phyloP scores from a whole-genome alignment of 2,888 invertebrate species.

The Pseudanteris insignis region DNA sequence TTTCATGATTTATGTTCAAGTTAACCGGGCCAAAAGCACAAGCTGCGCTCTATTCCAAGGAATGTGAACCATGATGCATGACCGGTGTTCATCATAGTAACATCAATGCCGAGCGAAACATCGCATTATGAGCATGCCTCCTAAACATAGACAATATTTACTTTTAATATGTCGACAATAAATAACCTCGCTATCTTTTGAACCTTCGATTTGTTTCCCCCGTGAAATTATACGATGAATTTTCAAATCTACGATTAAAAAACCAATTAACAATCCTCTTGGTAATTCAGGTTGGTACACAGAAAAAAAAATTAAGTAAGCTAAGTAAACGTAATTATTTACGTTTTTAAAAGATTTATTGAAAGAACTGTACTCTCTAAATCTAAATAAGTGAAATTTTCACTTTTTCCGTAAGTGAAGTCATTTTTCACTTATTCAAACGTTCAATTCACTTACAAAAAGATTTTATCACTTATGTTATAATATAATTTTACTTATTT shows the following conservation, averaged over 20 bases:
- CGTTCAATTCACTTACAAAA: too few species aligned
- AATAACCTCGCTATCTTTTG: slow-evolving; percentile 19
- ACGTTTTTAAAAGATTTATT: too few species aligned
- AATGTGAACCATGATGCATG: slow-evolving; percentile 37
- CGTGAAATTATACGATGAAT: neutral
- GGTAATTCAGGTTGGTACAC: too few species aligned
- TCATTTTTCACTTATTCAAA: too few species aligned
- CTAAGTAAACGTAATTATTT: too few species aligned
- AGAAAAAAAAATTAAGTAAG: too few species aligned
- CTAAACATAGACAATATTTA: slow-evolving; percentile 28
- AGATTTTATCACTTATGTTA: too few species aligned
- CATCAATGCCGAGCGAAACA: slow-evolving; percentile 39
- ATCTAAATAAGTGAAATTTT: too few species aligned
- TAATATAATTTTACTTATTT: too few species aligned
- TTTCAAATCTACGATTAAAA: neutral
- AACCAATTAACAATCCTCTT: too few species aligned
- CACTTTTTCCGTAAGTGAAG: too few species aligned
- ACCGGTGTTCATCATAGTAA: slow-evolving; percentile 39
- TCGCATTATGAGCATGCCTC: slow-evolving; percentile 30
- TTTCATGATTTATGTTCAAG: slow-evolving; percentile 41
- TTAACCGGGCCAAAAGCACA: slow-evolving; percentile 41
- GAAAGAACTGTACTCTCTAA: too few species aligned
- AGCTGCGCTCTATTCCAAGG: slow-evolving; percentile 40
- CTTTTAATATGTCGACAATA: slow-evolving; percentile 32
- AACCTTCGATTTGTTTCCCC: slow-evolving; percentile 9